Base-by-base conservation (phyloP, 2,797 vertebrate genomes). In the Morus bassanus region DNA sequence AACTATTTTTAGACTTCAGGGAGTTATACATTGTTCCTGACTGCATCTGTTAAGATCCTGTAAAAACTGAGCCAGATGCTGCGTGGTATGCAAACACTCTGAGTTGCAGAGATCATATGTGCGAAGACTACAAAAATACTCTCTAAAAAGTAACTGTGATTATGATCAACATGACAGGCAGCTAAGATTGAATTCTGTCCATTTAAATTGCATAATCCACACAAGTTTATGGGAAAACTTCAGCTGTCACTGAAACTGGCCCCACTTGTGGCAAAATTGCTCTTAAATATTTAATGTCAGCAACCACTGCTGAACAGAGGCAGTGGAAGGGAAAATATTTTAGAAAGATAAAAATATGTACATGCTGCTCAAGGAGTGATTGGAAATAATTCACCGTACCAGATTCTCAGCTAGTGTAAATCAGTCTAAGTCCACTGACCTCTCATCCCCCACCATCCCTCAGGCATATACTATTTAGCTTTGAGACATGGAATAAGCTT, bases 1-100 rank as follows among this genome's bases (percentile, higher is more conserved):
- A 75, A 93, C 84, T 92, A 95, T 95, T 95, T 96, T 95, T 85
- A 95, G 93, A 91, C 91, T 85, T 78, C 22, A 28, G 84, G 69
- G 95, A 94, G 81, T 31, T 91, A 60, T 72, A 73, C 37, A 43
- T 93, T 94, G 78, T 51, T 93, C 69, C 78, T 81, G 53, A 95
- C 43, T 92, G 92, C 92, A 92, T 95, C 94, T 96, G 95, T 80
- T 78, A 68, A 80, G 78, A 74, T 88, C 64, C 81, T 85, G 72
- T 68, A 83, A 94, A 95, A 95, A 85, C 39, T 9, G 7, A 92
- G 88, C 86, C 91, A 96, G 90, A 95, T 95, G 93, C 90, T 93
- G 77, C 7, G 0, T 96, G 94, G 93, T 91, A 95, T 95, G 78
- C 86, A 95, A 96, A 89, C 68, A 54, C 64, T 91, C n/a, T 50